Conservation (phyloP, 2,113 vertebrate genomes). For the Vombatus ursinus region DNA sequence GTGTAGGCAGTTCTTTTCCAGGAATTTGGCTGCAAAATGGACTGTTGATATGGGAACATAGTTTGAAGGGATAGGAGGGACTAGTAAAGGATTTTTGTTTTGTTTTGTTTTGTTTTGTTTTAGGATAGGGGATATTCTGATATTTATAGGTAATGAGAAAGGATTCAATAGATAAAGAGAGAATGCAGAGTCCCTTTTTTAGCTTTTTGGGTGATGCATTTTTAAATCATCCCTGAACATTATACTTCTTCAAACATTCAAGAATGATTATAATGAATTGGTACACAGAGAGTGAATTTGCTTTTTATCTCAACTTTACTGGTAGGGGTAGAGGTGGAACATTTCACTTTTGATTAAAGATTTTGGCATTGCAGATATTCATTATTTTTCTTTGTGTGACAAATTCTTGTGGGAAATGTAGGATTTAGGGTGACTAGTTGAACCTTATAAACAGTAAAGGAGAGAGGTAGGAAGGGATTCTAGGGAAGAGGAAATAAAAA, state of each 20-base stretch:
- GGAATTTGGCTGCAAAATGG: background rate
- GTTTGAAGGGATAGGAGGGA: background rate
- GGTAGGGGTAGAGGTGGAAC: constrained; percentile 5
- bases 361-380: background rate
- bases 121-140: background rate
- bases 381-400: constrained; percentile 15
- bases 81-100: background rate
- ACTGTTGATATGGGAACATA: background rate
- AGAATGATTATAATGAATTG: constrained; percentile 20
- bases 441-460: background rate
- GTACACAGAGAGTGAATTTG: constrained; percentile 42
- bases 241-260: constrained; percentile 8
- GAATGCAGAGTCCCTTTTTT: constrained; percentile 3
- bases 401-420: background rate
- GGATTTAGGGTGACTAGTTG: background rate
- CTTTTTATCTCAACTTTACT: constrained; percentile 29
- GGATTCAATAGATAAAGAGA: too few species aligned
- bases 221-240: constrained; percentile 1
- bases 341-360: constrained; percentile 17
- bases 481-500: constrained; percentile 8
- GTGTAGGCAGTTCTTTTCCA: too few species aligned
- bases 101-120: background rate
- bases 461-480: background rate
- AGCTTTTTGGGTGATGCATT: background rate
- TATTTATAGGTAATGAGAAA: background rate